Evolutionary conservation across 2,113 vertebrate genomes (phyloP), one percentile per base, ranked within the genome.

Genomic region (Petromus typicus): DNA sequence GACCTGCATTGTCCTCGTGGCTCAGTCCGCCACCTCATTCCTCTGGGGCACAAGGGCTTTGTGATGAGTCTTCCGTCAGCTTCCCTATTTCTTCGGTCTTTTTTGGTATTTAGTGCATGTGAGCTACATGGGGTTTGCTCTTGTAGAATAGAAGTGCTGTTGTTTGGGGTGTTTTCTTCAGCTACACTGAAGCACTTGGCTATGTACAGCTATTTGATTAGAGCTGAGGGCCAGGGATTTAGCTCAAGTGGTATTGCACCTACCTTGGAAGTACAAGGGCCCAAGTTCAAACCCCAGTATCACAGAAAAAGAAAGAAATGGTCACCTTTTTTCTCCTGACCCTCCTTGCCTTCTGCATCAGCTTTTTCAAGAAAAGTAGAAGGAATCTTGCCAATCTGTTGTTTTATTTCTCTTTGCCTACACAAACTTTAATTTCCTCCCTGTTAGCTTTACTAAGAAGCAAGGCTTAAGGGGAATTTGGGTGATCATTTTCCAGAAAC

Each of bases 61-160:
- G 32, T 59, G 95, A 69, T 16, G 59, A 86, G 51, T 93, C 92
- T 40, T 89, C 85, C 82, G 79, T 54, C 3, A 73, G 66, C 83
- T 89, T 69, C 95, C 59, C 1, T 51, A 4, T 40, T 82, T 64
- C 32, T 69, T 54, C 5, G 87, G 3, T 61, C 34, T 37, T 73
- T 54, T 64, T 69, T 90, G 69, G 45, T 56, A 0, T 54, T 32
- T 86, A 61, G 51, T 93, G 25, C 85, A 79, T 89, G 89, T 63
- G 88, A 87, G 96, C 83, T 51, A 43, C 59, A 80, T 7, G 51
- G 59, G 59, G 40, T 75, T 97, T 97, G 75, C 95, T 81, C 51
- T 83, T 95, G 59, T 71, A 86, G 27, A 82, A 84, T 34, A 79
- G 76, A 80, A 63, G 45, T 10, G 69, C 95, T 64, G 40, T 25